Base-by-base conservation (phyloP, 2,888 invertebrate species). In the Conops quadrifasciatus region DNA sequence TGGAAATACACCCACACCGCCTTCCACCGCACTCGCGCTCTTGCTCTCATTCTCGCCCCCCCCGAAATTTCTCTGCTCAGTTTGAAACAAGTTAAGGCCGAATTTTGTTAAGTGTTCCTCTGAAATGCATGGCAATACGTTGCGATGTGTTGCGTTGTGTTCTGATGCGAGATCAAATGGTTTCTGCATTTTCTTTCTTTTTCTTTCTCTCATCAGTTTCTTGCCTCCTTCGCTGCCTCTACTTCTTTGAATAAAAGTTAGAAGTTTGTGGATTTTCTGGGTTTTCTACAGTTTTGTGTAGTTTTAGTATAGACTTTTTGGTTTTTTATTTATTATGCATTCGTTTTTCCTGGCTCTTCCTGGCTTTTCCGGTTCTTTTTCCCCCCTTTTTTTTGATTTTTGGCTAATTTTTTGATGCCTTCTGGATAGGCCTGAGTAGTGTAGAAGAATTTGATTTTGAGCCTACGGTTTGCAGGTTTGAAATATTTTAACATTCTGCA, bases 401-500 rank as follows among this genome's bases (percentile, higher is more conserved):
- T n/a, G 21, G 2, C 21, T 2, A 4, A 53, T 53, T 53, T 24
- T 1, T 5, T 21, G n/a, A 28, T 19, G 1, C 21, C 13, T 19
- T 43, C 15, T 60, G n/a, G 5, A 9, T 7, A 9, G 11, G 19
- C 24, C 24, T 53, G 45, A 13, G 13, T 43, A 11, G 9, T 5
- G 45, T 43, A 43, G 9, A 53, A 49, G 21, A 67, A 60, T 30
- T 60, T 60, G 19, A 67, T 67, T 59, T 60, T 49, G 67, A 67
- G 67, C 67, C 67, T 67, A 67, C 47, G 11, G 3, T 51, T 19
- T 28, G 21, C 47, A 49, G 65, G 60, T 16, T 19, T 13, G 59
- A 60, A 74, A 76, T 78, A 78, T 77, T 78, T 78, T 78, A 73
- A 53, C 75, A 75, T 75, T 19, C 24, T 76, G 74, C 76, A 78